Evolutionary conservation across 2,113 vertebrate genomes (phyloP), one percentile per base, ranked within the genome.

Genomic region (Siphamia tubifer): DNA sequence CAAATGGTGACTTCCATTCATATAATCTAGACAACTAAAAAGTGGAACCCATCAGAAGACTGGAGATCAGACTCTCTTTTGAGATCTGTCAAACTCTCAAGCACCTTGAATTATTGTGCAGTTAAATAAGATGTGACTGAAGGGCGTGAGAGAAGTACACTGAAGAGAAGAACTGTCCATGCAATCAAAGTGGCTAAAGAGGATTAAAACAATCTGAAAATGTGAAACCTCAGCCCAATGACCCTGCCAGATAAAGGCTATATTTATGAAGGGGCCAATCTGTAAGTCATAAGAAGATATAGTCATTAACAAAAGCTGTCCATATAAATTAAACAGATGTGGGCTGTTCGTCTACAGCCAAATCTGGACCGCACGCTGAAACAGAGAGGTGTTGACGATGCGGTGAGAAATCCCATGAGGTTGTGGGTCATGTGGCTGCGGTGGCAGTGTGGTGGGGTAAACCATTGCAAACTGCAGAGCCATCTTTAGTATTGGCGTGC

Each of bases 311-410:
- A 36, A 38, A 38, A 55, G 30, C 23, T 49, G 31, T 51, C 44
- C 38, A 64, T 48, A 49, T 48, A 79, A 67, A 31, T 16, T 35
- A 55, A 32, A 25, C 66, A 56, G 36, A 60, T 25, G 63, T 47
- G 75, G 71, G 39, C 2, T 17, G 56, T 57, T 35, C 51, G 36
- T 35, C 34, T 13, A 31, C 2, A 21, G 56, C 42, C 53, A 38
- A 72, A 80, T 61, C 51, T 43, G 48, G 56, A 39, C 68, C 13
- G 8, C 49, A 69, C 32, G 42, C 3, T 58, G 35, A 64, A 63
- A 80, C 4, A 2, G 24, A 51, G 77, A 85, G 68, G 68, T 79
- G 77, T 77, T 81, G 71, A 77, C 56, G 63, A 54, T 6, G 44
- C 17, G 42, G 74, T 67, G 39, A 51, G 62, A 56, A 67, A 43